A percentile compares a stretch with the other conserved stretches of the same genome.
Evolutionary conservation across 2,113 vertebrate species (phyloP).

Genomic region (Kryptolebias marmoratus): DNA sequence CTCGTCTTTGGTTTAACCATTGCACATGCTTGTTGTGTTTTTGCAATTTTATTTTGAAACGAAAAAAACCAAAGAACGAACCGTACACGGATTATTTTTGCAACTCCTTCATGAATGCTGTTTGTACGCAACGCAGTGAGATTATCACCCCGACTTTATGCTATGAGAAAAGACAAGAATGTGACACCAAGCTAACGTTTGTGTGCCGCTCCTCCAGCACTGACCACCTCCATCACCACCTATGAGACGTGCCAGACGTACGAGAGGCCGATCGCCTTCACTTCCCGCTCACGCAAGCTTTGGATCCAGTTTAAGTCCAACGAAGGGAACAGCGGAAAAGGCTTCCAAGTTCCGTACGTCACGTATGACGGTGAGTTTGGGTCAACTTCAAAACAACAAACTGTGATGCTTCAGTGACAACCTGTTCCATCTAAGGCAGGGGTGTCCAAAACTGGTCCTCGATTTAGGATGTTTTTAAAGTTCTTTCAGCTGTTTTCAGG

Average conservation of each 20-base stretch:
- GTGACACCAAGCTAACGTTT: neutral
- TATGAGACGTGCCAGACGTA: conserved; percentile 96
- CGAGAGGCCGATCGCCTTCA: conserved; percentile 93
- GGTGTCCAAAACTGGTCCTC: no score
- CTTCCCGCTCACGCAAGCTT: conserved; percentile 90
- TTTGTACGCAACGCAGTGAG: neutral
- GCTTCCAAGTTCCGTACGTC: conserved; percentile 94
- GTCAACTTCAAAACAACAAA: neutral
- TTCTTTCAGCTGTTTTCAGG: no score
- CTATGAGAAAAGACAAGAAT: neutral
- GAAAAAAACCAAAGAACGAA: no score
- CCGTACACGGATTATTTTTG: no score
- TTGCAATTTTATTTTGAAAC: no score
- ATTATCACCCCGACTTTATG: neutral
- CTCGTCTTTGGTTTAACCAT: no score
- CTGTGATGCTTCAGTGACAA: neutral
- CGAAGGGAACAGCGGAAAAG: conserved; percentile 92
- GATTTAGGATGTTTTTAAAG: no score
- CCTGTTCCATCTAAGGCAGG: neutral
- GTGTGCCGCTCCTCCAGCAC: conserved; percentile 74
- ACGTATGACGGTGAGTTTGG: conserved; percentile 88
- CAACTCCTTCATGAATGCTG: no score
- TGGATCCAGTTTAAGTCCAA: conserved; percentile 97
- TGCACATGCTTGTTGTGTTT: no score
- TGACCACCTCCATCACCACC: conserved; percentile 91